These are phyloP conservation scores for Catocala nupta DNA, from an alignment of 2,888 invertebrate genomes.

Conservation along the genomic window DNA sequence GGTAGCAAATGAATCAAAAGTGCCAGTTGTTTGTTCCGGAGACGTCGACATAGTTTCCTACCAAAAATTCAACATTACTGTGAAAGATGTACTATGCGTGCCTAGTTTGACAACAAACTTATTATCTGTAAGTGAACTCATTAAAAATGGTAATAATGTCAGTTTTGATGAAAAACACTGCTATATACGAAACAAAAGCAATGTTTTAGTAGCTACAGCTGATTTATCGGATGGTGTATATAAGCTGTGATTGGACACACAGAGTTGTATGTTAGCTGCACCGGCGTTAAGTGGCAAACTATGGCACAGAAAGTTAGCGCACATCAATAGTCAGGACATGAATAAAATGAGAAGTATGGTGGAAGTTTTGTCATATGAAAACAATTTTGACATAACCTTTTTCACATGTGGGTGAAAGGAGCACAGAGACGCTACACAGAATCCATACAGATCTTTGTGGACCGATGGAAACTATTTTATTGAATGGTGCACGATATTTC, in stretches of 20 bases:
- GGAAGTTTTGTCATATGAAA: conserved; percentile 6
- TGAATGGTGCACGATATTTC: not conserved
- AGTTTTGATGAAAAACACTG: conserved; percentile 16
- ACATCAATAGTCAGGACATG: conserved; percentile 20
- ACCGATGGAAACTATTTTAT: not conserved
- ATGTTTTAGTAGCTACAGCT: conserved; percentile 25
- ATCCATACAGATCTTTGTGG: conserved; percentile 4
- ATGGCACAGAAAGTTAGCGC: conserved; percentile 27
- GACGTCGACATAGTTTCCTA: conserved; percentile 33
- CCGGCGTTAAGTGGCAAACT: conserved; percentile 8
- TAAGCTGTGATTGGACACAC: too few species aligned
- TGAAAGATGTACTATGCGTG: conserved; percentile 41
- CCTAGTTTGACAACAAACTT: conserved; percentile 39
- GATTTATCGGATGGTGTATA: conserved; percentile 34
- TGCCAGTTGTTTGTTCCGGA: conserved; percentile 37
- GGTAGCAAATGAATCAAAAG: conserved; percentile 32
- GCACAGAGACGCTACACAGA: conserved; percentile 17
- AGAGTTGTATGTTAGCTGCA: conserved; percentile 6
- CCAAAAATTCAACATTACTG: conserved; percentile 22
- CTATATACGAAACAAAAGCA: conserved; percentile 20
- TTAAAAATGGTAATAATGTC: conserved; percentile 33
- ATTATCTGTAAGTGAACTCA: conserved; percentile 42
- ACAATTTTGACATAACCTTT: conserved; percentile 36
- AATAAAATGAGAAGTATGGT: conserved; percentile 9
- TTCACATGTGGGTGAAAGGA: conserved; percentile 28